A percentile compares a stretch with the other conserved stretches of the same genome.
Evolutionary conservation across 2,797 vertebrate species (phyloP).

Genomic region (Neomorphus geoffroyi): DNA sequence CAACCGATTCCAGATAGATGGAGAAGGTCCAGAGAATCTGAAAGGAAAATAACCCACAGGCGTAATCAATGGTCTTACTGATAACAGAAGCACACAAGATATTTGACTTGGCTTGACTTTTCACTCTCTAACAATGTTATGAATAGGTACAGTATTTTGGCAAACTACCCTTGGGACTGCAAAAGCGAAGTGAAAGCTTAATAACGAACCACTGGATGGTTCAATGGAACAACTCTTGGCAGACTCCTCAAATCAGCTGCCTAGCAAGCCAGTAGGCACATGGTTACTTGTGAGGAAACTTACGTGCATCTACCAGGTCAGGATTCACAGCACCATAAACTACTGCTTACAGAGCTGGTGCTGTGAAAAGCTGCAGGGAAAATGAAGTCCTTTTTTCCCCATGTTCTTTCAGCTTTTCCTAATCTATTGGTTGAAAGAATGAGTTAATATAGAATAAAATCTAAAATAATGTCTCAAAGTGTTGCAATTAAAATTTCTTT

Average conservation of each 20-base stretch:
- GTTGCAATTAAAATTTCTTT: background rate
- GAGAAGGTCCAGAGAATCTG: constrained; percentile 98
- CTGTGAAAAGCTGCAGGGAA: background rate
- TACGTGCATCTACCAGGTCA: background rate
- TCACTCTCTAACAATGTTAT: background rate
- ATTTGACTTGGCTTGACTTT: background rate
- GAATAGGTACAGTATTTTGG: background rate
- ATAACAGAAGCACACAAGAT: background rate
- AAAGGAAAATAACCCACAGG: background rate
- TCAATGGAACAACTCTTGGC: background rate
- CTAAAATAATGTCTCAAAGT: background rate
- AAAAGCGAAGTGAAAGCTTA: background rate
- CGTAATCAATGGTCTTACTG: background rate
- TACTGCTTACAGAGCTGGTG: background rate
- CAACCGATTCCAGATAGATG: constrained; percentile 95
- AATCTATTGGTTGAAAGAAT: background rate
- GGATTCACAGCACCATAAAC: background rate
- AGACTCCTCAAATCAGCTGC: background rate
- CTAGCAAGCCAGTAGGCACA: background rate
- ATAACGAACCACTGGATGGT: background rate
- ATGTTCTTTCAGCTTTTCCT: background rate
- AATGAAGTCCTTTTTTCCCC: background rate
- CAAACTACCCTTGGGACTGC: background rate
- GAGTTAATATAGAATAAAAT: background rate
- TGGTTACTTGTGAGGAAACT: background rate